phyloP scores from a whole-genome alignment of 2,797 vertebrate species.

The Macroramphosus scolopax region DNA sequence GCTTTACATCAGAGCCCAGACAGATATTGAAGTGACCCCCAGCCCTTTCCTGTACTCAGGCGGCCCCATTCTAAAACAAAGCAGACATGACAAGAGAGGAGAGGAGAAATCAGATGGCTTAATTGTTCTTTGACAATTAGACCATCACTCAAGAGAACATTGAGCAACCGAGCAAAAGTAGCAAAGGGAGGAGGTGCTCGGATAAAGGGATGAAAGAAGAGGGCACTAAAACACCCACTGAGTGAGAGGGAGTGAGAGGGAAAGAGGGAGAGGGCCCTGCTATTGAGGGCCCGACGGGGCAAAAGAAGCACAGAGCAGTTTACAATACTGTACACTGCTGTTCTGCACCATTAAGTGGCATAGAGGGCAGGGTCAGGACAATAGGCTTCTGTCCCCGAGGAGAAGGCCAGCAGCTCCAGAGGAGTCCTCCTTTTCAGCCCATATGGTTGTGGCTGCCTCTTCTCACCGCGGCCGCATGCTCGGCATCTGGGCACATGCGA shows the following conservation, averaged over 20 bases:
- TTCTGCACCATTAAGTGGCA: conserved; percentile 79
- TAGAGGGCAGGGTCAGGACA: conserved; percentile 72
- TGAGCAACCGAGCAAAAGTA: conserved; percentile 72
- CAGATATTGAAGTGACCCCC: conserved; percentile 70
- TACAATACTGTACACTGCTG: conserved; percentile 86
- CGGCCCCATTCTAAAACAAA: conserved; percentile 70
- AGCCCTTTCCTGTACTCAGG: conserved; percentile 59
- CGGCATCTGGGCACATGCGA: conserved; percentile 83
- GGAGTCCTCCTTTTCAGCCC: conserved; percentile 74
- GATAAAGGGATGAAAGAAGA: conserved; percentile 78
- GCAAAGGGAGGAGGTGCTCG: conserved; percentile 65
- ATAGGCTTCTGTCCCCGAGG: conserved; percentile 69
- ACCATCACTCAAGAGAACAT: conserved; percentile 80
- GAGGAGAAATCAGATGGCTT: conserved; percentile 80
- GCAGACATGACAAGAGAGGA: conserved; percentile 62
- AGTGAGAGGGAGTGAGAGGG: conserved; percentile 69
- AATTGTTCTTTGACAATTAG: conserved; percentile 79
- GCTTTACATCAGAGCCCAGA: conserved; percentile 53
- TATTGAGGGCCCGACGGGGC: conserved; percentile 69
- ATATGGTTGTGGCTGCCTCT: conserved; percentile 76
- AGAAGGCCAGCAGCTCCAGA: conserved; percentile 66
- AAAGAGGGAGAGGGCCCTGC: conserved; percentile 67
- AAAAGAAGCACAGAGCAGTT: conserved; percentile 77
- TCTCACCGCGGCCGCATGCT: conserved; percentile 71
- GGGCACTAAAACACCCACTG: conserved; percentile 83